A percentile compares a stretch with the other conserved stretches of the same genome.
Evolutionary conservation across 2,113 vertebrate species (phyloP).

Genomic region (Malurus elegans): DNA sequence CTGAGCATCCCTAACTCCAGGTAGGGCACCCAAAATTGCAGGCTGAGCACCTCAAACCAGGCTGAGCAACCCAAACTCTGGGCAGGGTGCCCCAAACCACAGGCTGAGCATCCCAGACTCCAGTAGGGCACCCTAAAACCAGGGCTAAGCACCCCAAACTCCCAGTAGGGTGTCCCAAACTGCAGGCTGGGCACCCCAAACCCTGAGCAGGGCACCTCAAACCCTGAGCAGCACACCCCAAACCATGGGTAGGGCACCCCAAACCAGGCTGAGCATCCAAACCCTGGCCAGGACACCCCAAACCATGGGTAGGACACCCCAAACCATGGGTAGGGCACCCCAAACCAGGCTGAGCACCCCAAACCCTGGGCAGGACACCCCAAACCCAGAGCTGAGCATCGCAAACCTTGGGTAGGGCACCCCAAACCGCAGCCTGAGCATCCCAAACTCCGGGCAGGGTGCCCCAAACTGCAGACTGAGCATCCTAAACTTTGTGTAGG

Average conservation of each 20-base stretch:
- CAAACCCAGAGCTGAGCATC: too few relatives aligned
- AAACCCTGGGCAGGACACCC: background rate
- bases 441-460: rapidly evolving
- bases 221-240: rapidly evolving
- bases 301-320: rapidly evolving
- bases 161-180: too few relatives aligned
- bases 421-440: rapidly evolving
- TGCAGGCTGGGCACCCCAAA: too few relatives aligned
- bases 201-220: rapidly evolving
- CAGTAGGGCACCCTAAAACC: too few relatives aligned
- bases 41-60: too few relatives aligned
- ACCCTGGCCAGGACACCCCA: rapidly evolving
- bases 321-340: background rate
- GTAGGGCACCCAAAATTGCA: too few relatives aligned
- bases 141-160: rapidly evolving
- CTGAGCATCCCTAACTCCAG: background rate
- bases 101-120: too few relatives aligned
- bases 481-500: background rate
- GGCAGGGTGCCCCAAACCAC: background rate
- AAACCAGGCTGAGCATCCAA: background rate
- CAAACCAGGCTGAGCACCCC: too few relatives aligned
- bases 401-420: too few relatives aligned
- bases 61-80: rapidly evolving
- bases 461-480: rapidly evolving
- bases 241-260: too few relatives aligned